Conservation (phyloP, 1,140 invertebrate species). For the Idris sp. region DNA sequence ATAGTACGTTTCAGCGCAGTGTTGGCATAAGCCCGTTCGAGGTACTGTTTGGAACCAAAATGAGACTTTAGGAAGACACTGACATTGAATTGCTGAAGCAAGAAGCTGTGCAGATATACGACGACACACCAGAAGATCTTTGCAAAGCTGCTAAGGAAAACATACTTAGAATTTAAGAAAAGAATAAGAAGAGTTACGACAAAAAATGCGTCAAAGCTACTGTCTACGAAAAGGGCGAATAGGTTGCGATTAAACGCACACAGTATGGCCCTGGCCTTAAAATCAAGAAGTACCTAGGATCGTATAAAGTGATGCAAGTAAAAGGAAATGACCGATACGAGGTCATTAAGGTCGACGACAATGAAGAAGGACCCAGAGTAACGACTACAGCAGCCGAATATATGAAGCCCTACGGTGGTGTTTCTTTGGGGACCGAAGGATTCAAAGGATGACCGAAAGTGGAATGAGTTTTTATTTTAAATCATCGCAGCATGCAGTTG, state of each 20-base stretch:
- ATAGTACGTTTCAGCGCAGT: background rate
- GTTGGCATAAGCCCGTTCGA: background rate
- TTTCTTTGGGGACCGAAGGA: background rate
- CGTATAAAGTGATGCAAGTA: background rate
- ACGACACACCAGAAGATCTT: constrained; percentile 1
- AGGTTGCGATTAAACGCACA: background rate
- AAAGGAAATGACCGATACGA: constrained; percentile 1
- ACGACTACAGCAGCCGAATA: background rate
- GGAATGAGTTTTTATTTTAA: too few species aligned
- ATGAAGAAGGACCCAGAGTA: background rate
- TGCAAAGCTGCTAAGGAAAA: constrained; percentile 1
- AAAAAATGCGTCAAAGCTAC: background rate
- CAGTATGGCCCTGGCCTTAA: background rate
- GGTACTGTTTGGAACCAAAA: background rate
- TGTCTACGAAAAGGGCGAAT: background rate
- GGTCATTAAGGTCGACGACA: background rate
- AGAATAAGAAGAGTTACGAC: background rate
- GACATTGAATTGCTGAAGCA: background rate
- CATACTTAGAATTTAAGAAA: constrained; percentile 2
- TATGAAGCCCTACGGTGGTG: constrained; percentile 1
- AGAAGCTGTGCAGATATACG: background rate
- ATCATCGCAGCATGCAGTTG: too few species aligned
- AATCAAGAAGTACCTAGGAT: background rate
- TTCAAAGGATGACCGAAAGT: background rate
- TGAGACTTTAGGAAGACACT: background rate